These are phyloP conservation scores for Callinectes sapidus DNA, from an alignment of 2,888 invertebrate species.

Conservation along the genomic window DNA sequence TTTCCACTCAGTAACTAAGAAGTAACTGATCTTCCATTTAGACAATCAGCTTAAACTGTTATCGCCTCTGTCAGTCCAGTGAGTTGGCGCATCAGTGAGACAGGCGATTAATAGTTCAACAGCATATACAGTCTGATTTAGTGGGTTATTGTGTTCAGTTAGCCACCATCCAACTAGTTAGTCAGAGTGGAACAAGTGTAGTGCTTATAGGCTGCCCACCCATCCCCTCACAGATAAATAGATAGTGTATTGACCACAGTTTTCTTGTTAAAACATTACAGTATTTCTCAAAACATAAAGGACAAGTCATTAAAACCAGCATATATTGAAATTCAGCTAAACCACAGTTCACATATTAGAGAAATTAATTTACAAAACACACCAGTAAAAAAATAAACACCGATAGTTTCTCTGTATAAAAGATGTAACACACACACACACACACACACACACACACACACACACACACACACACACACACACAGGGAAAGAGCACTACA, in stretches of 20 bases:
- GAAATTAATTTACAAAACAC: no score
- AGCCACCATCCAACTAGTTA: neutral
- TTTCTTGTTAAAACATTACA: no score
- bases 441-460: constrained; percentile 1
- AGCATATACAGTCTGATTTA: neutral
- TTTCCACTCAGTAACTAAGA: neutral
- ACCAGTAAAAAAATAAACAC: no score
- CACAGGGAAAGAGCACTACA: neutral
- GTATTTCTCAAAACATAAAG: no score
- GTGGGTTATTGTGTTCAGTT: neutral
- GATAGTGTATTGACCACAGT: no score
- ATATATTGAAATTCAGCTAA: no score
- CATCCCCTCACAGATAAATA: no score
- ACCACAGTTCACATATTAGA: no score
- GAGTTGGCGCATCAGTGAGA: neutral
- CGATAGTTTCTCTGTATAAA: no score
- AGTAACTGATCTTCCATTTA: neutral
- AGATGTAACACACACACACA: neutral
- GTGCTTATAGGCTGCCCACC: neutral
- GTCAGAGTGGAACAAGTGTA: neutral
- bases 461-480: neutral
- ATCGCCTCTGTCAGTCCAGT: neutral
- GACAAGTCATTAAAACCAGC: no score
- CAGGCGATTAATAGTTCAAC: neutral
- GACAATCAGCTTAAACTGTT: neutral